Conservation (phyloP, 2,113 vertebrate species). For the Arvicanthis niloticus region DNA sequence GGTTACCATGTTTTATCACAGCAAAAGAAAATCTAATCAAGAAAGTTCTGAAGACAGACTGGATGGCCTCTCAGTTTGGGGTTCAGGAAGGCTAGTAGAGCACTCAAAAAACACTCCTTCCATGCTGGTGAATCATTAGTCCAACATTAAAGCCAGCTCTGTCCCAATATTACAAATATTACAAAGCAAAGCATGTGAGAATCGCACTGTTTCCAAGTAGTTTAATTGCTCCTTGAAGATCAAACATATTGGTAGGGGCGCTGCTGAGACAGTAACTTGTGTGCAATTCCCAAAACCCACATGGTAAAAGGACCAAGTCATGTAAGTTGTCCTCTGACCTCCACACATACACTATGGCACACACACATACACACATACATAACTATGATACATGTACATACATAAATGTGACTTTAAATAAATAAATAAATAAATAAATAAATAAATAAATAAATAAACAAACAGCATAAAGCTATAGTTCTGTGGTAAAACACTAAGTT, state of each 20-base stretch:
- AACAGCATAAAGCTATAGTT: background rate
- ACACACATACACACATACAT: background rate
- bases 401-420: background rate
- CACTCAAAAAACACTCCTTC: background rate
- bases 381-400: background rate
- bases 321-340: background rate
- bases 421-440: background rate
- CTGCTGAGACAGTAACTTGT: background rate
- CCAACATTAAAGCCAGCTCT: background rate
- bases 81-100: background rate
- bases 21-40: background rate
- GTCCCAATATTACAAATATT: background rate
- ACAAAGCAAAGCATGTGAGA: background rate
- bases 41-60: background rate
- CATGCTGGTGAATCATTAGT: background rate
- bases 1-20: background rate
- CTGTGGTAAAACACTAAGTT: background rate
- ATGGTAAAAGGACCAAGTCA: background rate
- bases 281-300: background rate
- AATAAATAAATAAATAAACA: background rate
- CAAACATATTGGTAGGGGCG: background rate
- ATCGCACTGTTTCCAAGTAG: background rate
- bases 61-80: background rate
- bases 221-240: background rate
- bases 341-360: background rate